A percentile compares a stretch with the other conserved stretches of the same genome.
Conservation (phyloP, 2,888 invertebrate genomes). For the Agrenia bidenticulata region DNA sequence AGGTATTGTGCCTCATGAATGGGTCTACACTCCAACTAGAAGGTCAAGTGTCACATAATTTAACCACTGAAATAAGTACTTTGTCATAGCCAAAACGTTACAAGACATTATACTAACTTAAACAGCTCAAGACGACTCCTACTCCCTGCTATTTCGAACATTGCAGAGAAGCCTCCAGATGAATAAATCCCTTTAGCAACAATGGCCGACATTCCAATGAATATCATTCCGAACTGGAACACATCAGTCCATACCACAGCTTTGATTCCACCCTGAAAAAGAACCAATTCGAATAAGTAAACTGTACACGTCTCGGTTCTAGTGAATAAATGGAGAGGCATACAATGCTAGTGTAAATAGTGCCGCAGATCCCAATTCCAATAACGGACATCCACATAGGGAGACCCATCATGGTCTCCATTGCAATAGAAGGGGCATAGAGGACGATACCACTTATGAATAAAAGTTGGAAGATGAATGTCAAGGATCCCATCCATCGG, state of each 20-base stretch:
- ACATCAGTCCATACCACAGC: conserved; percentile 77
- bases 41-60: not conserved
- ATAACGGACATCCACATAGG: conserved; percentile 39
- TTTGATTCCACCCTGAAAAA: conserved; percentile 70
- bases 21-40: conserved; percentile 48
- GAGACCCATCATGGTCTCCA: conserved; percentile 46
- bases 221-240: conserved; percentile 73
- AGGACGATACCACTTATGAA: conserved; percentile 43
- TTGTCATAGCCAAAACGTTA: conserved; percentile 1
- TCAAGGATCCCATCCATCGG: conserved; percentile 40
- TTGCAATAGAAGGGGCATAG: conserved; percentile 47
- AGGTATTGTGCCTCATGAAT: conserved; percentile 51
- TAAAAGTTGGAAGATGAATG: conserved; percentile 44
- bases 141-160: conserved; percentile 39
- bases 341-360: conserved; percentile 57
- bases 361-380: conserved; percentile 49
- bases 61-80: not conserved
- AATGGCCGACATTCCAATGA: conserved; percentile 57
- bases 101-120: conserved; percentile 18
- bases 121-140: conserved; percentile 36
- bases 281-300: no score
- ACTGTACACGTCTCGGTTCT: no score
- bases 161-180: conserved; percentile 43
- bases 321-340: not conserved
- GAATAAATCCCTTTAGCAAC: conserved; percentile 42